These are phyloP conservation scores for Stegodyphus dumicola DNA, from an alignment of 1,140 invertebrate species.

Conservation along the genomic window DNA sequence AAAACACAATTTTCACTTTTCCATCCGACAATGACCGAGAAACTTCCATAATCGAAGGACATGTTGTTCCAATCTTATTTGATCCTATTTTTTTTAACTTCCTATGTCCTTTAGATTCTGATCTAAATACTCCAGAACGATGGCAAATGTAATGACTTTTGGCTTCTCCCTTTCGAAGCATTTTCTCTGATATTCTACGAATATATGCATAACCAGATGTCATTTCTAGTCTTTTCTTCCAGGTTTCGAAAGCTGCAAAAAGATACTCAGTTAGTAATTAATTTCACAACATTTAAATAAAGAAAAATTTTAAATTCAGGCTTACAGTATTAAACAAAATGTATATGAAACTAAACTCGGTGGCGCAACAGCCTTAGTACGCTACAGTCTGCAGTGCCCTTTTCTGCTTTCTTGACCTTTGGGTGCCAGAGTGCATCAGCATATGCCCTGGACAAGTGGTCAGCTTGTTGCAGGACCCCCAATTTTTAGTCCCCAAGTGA, in stretches of 20 bases:
- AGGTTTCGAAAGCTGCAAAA: slow-evolving; percentile 37
- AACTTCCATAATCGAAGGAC: slow-evolving; percentile 47
- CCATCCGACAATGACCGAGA: slow-evolving; percentile 30
- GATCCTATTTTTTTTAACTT: slow-evolving; percentile 4
- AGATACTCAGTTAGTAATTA: not conserved
- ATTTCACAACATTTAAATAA: not conserved
- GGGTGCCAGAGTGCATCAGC: too few species aligned
- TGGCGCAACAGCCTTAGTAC: too few species aligned
- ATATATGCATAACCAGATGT: slow-evolving; percentile 23
- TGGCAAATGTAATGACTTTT: slow-evolving; percentile 51
- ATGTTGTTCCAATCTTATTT: slow-evolving; percentile 36
- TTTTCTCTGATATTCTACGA: slow-evolving; percentile 26
- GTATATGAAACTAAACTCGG: too few species aligned
- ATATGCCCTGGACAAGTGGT: too few species aligned
- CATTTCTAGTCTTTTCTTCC: slow-evolving; percentile 29
- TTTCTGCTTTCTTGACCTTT: too few species aligned
- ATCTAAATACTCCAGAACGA: slow-evolving; percentile 29
- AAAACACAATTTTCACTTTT: slow-evolving; percentile 26
- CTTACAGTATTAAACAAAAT: too few species aligned
- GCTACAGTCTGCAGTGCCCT: too few species aligned
- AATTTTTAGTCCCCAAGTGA: too few species aligned
- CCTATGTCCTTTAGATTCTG: not conserved
- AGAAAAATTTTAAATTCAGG: not conserved
- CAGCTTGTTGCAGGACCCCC: too few species aligned
- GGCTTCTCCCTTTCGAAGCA: slow-evolving; percentile 9